Percentiles rank a stretch among this genome's conserved stretches.
phyloP scores from a whole-genome alignment of 2,888 invertebrate genomes.

The Timema cristinae region DNA sequence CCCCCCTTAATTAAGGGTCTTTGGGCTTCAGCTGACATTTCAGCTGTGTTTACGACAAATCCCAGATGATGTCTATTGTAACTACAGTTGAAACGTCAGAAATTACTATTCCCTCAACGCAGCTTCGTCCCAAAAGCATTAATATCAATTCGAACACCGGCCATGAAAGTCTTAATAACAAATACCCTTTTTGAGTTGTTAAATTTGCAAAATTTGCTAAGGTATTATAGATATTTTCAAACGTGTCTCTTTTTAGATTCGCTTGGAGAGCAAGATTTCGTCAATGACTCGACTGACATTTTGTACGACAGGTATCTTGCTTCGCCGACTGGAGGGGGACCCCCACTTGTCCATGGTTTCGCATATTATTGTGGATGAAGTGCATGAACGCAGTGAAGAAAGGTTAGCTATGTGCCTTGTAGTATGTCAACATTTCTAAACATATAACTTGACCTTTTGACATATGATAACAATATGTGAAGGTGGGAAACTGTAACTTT shows the following conservation, averaged over 20 bases:
- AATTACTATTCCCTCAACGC: too few species aligned
- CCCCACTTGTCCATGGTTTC: constrained; percentile 70
- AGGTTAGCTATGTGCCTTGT: constrained; percentile 47
- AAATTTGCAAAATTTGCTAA: neutral
- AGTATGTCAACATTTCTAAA: too few species aligned
- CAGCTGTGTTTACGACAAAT: too few species aligned
- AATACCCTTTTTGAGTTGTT: neutral
- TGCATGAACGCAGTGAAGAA: constrained; percentile 87
- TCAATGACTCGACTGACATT: constrained; percentile 77
- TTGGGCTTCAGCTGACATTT: too few species aligned
- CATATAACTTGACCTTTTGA: too few species aligned
- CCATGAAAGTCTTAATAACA: neutral
- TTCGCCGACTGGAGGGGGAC: constrained; percentile 78
- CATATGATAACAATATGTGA: too few species aligned
- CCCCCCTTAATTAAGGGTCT: too few species aligned
- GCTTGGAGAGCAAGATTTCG: constrained; percentile 74
- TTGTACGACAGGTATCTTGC: constrained; percentile 89
- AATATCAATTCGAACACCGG: neutral
- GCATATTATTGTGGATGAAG: constrained; percentile 85
- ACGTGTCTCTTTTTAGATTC: constrained; percentile 55
- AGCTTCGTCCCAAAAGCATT: neutral
- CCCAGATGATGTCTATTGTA: too few species aligned
- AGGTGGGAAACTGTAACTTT: too few species aligned
- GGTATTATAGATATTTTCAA: neutral
- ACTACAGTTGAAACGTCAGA: too few species aligned